phyloP scores from a whole-genome alignment of 2,113 vertebrate genomes.

The Jacana jacana region DNA sequence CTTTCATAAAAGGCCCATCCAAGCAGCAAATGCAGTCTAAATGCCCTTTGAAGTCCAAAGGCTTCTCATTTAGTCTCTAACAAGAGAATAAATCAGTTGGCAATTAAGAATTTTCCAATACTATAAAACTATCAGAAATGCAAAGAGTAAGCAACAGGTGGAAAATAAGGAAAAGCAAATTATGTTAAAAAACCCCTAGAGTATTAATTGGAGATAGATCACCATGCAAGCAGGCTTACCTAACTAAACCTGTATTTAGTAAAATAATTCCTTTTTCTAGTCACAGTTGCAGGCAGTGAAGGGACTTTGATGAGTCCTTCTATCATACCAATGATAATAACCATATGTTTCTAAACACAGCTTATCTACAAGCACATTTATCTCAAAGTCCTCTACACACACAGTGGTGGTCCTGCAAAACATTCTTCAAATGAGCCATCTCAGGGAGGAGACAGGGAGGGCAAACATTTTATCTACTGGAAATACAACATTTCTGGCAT shows the following conservation, averaged over 20 bases:
- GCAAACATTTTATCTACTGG: slow-evolving; percentile 7
- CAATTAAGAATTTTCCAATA: slow-evolving; percentile 10
- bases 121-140: background rate
- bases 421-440: slow-evolving; percentile 4
- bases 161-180: background rate
- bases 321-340: background rate
- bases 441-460: background rate
- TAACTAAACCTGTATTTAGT: background rate
- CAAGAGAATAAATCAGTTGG: background rate
- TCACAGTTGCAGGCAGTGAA: background rate
- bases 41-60: slow-evolving; percentile 13
- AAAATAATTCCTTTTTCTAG: background rate
- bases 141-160: background rate
- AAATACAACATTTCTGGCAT: slow-evolving; percentile 29
- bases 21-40: slow-evolving; percentile 41
- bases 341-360: background rate
- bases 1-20: slow-evolving; percentile 30
- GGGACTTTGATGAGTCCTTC: background rate
- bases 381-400: background rate
- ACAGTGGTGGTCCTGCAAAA: background rate
- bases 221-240: background rate
- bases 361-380: slow-evolving; percentile 34
- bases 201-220: background rate
- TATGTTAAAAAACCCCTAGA: background rate
- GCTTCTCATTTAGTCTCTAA: background rate